Evolutionary conservation across 2,113 vertebrate genomes (phyloP).

Genomic region (Pygoscelis adeliae): DNA sequence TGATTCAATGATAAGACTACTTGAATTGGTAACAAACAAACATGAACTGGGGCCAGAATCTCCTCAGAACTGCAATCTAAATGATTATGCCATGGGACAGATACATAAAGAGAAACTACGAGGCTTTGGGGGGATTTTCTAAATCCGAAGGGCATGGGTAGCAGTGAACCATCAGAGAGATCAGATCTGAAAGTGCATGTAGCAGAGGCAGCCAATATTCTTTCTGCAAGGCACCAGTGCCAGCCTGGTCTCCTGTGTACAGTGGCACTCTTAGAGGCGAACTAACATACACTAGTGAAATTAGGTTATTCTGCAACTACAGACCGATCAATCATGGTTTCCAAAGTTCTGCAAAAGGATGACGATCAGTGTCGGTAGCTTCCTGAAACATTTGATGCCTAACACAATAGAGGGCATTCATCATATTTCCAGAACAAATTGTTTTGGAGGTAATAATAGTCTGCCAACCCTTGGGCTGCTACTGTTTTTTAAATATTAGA

Average conservation of each 20-base stretch:
- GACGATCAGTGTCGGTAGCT: background rate
- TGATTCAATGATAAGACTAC: background rate
- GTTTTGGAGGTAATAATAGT: background rate
- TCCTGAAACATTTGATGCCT: background rate
- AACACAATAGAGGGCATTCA: background rate
- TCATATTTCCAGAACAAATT: background rate
- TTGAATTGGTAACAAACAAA: background rate
- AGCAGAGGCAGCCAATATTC: background rate
- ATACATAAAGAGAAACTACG: background rate
- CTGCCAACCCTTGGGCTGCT: background rate
- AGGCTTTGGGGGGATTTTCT: background rate
- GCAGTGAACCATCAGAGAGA: background rate
- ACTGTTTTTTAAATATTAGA: background rate
- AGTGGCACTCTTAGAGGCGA: background rate
- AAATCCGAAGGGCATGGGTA: background rate
- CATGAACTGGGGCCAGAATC: background rate
- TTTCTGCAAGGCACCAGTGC: background rate
- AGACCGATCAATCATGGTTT: fast-evolving
- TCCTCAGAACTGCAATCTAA: background rate
- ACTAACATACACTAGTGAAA: background rate
- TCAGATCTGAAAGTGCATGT: background rate
- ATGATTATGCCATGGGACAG: background rate
- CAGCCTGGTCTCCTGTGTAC: background rate
- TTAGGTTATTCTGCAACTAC: background rate
- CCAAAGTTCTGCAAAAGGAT: background rate